A percentile compares a stretch with the other conserved stretches of the same genome.
phyloP scores from a whole-genome alignment of 2,113 vertebrate species.

The Bagarius yarrelli region DNA sequence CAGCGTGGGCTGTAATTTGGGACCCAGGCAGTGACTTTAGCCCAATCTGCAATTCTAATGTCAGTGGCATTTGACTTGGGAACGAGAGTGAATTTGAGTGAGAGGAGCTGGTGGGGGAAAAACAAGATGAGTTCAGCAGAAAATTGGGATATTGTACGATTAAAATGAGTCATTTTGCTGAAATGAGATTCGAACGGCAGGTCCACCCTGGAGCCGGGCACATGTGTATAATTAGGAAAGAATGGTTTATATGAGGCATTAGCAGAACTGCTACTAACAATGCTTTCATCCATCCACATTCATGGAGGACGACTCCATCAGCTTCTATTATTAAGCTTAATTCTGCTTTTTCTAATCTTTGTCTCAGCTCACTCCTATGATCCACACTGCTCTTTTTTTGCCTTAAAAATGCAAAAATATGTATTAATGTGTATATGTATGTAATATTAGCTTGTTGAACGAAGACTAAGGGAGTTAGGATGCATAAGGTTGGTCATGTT shows the following conservation, averaged over 20 bases:
- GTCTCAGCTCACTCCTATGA: conserved; percentile 1
- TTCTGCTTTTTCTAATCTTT: conserved; percentile 24
- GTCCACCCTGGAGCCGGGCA: conserved; percentile 29
- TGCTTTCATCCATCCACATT: conserved; percentile 39
- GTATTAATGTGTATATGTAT: neutral
- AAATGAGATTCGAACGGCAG: conserved; percentile 39
- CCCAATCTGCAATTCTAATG: conserved; percentile 58
- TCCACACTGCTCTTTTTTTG: neutral
- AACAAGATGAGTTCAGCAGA: conserved; percentile 45
- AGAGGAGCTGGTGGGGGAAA: conserved; percentile 22
- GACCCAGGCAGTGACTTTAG: conserved; percentile 39
- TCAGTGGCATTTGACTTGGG: conserved; percentile 42
- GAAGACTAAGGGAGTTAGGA: too few relatives aligned
- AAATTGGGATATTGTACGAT: conserved; percentile 45
- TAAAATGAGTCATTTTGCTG: conserved; percentile 43
- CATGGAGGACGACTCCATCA: conserved; percentile 23
- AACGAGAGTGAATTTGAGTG: conserved; percentile 23
- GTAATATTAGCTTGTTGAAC: neutral
- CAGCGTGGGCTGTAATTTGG: conserved; percentile 47
- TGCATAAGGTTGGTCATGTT: neutral
- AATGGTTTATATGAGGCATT: conserved; percentile 38
- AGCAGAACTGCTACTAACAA: conserved; percentile 22
- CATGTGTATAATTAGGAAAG: conserved; percentile 44
- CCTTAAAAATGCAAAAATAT: neutral
- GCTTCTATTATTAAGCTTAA: conserved; percentile 43